These are phyloP conservation scores for Chlorodrepanis virens DNA, from an alignment of 2,113 vertebrate species.

Conservation along the genomic window DNA sequence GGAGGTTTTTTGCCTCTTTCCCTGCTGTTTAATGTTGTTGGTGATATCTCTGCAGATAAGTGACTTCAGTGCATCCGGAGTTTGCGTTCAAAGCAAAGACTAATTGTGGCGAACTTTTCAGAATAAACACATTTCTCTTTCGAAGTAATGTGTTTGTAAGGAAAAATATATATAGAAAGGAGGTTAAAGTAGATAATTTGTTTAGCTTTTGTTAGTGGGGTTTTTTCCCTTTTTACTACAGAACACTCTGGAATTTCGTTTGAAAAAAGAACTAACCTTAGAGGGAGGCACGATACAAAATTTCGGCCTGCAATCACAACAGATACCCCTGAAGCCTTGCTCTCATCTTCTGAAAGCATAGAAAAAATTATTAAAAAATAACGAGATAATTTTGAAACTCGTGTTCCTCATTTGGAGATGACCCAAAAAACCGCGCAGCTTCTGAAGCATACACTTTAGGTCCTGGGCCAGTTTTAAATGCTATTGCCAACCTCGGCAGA, in stretches of 20 bases:
- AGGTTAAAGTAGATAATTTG: neutral
- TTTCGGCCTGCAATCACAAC: conserved; percentile 3
- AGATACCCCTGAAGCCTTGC: neutral
- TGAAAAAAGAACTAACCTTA: neutral
- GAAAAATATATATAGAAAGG: neutral
- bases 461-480: neutral
- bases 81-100: neutral
- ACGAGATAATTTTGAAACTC: neutral
- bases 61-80: neutral
- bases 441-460: neutral
- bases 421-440: neutral
- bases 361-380: neutral
- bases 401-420: neutral
- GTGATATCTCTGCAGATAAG: neutral
- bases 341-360: neutral
- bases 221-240: neutral
- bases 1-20: neutral
- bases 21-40: neutral
- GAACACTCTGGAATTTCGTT: neutral
- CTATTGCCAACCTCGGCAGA: neutral
- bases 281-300: neutral
- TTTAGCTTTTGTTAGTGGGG: accelerated
- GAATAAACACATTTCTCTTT: conserved; percentile 24
- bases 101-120: neutral
- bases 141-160: neutral